Evolutionary conservation across 1,140 invertebrate species (phyloP).

Genomic region (Chironomus tepperi): DNA sequence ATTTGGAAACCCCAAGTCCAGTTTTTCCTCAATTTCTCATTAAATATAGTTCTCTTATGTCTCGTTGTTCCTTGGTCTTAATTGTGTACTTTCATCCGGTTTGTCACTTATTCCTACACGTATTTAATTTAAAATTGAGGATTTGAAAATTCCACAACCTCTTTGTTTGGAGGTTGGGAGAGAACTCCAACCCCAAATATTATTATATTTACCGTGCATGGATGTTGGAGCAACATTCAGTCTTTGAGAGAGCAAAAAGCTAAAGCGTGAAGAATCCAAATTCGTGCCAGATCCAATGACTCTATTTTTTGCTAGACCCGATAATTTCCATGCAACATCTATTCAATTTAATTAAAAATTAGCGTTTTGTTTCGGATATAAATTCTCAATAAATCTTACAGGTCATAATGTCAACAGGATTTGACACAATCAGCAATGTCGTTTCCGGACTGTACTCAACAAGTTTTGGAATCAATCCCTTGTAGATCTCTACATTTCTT

Average conservation of each 20-base stretch:
- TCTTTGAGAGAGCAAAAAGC: slow-evolving; percentile 77
- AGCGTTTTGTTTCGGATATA: no score
- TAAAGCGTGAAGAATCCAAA: slow-evolving; percentile 80
- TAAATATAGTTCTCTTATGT: no score
- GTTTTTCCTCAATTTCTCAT: no score
- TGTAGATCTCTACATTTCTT: slow-evolving; percentile 82
- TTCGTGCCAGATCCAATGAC: slow-evolving; percentile 88
- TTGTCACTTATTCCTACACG: no score
- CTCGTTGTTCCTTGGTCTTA: no score
- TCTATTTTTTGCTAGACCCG: slow-evolving; percentile 73
- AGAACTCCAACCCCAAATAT: no score
- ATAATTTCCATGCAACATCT: slow-evolving; percentile 82
- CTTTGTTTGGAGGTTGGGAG: no score
- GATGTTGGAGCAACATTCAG: slow-evolving; percentile 70
- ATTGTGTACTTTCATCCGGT: no score
- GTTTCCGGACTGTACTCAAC: slow-evolving; percentile 80
- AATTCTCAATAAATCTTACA: slow-evolving; percentile 34
- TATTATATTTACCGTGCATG: slow-evolving; percentile 60
- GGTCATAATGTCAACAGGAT: slow-evolving; percentile 84
- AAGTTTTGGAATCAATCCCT: slow-evolving; percentile 70
- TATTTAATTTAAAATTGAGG: no score
- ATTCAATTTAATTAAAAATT: no score
- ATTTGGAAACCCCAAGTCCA: no score
- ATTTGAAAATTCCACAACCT: no score
- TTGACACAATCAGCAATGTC: slow-evolving; percentile 80